Evolutionary conservation across 2,113 vertebrate species (phyloP).

Genomic region (Carassius gibelio): DNA sequence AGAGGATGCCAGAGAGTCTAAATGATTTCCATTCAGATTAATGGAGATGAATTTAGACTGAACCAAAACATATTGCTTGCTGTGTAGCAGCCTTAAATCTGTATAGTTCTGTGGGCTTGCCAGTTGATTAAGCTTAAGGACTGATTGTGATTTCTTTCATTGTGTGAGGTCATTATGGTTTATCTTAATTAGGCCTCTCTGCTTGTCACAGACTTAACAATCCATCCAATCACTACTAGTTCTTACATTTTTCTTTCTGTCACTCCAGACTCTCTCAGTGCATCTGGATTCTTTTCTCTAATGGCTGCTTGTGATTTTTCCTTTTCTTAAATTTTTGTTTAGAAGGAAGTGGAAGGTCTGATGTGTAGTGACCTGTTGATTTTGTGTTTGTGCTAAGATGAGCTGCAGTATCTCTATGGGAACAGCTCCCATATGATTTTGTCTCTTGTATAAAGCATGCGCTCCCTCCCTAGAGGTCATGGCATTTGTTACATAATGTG

Average conservation of each 20-base stretch:
- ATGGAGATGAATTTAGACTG: not conserved
- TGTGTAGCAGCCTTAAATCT: conserved; percentile 3
- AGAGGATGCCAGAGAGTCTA: conserved; percentile 57
- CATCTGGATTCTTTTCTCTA: not conserved
- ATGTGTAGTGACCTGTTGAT: conserved; percentile 12
- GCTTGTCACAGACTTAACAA: not conserved
- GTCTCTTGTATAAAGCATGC: conserved; percentile 8
- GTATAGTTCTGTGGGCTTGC: conserved; percentile 11
- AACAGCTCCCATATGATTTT: conserved; percentile 33
- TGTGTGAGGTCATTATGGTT: conserved; percentile 56
- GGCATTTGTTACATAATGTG: conserved; percentile 23
- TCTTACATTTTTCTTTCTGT: not conserved
- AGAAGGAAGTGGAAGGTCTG: conserved; percentile 41
- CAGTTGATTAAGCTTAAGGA: conserved; percentile 57
- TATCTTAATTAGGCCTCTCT: conserved; percentile 60
- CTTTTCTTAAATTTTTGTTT: not conserved
- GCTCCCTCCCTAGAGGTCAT: conserved; percentile 6
- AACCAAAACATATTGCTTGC: conserved; percentile 28
- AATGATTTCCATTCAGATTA: conserved; percentile 3
- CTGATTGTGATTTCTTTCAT: conserved; percentile 50
- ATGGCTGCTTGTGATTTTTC: not conserved
- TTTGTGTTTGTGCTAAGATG: conserved; percentile 6
- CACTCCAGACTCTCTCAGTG: not conserved
- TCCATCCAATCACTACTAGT: conserved; percentile 4
- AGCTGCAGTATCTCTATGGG: conserved; percentile 18